Evolutionary conservation across 2,888 invertebrate species (phyloP), one percentile per base, ranked within the genome.

Genomic region (Heliothis peltigera): DNA sequence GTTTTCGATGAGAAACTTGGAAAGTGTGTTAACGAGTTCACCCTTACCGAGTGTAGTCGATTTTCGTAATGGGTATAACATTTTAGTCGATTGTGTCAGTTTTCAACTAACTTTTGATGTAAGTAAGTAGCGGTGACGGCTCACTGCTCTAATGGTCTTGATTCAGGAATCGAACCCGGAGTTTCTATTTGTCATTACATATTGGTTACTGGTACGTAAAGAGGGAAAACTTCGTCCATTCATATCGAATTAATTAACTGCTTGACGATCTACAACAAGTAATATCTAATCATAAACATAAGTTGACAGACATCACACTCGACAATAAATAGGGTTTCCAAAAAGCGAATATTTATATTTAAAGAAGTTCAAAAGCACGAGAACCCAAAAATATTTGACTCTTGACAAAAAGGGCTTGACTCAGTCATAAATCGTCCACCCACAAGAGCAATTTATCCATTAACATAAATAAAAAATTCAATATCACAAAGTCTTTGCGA

Each of bases 1-100:
- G 92, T 92, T 92, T 88, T 89, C 89, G 90, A 88, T 88, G 82
- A 61, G 86, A 88, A 87, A 92, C 91, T 91, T 92, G 86, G 91
- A 91, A 94, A 93, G 92, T 93, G 94, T 93, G 94, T 92, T 93
- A 93, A 92, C 91, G 89, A 90, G 88, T 88, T 88, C 86, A 82
- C 88, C 87, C 89, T 82, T 68, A 76, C 75, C 75, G 75, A 80
- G 69, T 88, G 84, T 87, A 89, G 88, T 91, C 88, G 87, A 89
- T 89, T 91, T 86, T 84, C 84, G 88, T 91, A 91, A 93, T 92
- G 89, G 91, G 84, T 85, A 89, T 89, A 87, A 89, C 89, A 80
- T 87, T 90, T 89, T 82, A 89, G 76, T 82, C 82, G 88, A 88
- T 90, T 87, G 86, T 85, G 86, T 80, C 81, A 81, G 85, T 85